Conservation (phyloP, 2,888 invertebrate genomes). For the Apotomis turbidana region DNA sequence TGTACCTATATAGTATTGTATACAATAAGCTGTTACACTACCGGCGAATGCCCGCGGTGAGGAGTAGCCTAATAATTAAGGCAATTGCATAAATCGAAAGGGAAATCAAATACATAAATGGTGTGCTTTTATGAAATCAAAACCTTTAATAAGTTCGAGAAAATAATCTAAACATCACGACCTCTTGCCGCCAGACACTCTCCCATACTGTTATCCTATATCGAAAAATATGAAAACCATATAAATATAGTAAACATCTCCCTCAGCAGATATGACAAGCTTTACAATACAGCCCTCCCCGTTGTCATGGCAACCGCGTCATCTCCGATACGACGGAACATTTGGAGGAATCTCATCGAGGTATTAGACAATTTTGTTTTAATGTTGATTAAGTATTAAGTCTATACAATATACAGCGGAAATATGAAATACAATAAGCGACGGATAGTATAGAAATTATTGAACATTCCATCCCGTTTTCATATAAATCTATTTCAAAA, state of each 20-base stretch:
- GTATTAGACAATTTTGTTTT: constrained; percentile 8
- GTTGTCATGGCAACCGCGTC: constrained; percentile 63
- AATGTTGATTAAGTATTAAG: background rate
- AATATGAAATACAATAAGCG: too few species aligned
- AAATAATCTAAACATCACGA: too few species aligned
- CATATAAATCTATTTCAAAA: too few species aligned
- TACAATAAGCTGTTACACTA: too few species aligned
- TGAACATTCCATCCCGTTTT: too few species aligned
- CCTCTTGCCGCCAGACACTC: background rate
- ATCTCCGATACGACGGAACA: constrained; percentile 42
- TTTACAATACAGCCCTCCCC: constrained; percentile 57
- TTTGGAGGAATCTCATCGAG: constrained; percentile 6
- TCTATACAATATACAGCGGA: background rate
- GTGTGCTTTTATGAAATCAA: too few species aligned
- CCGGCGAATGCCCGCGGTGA: too few species aligned
- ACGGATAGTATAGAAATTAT: too few species aligned
- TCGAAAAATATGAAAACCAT: constrained; percentile 8
- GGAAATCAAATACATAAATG: too few species aligned
- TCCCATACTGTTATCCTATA: constrained; percentile 10
- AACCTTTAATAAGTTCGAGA: background rate
- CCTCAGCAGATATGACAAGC: constrained; percentile 48
- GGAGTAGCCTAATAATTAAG: too few species aligned
- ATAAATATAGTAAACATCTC: constrained; percentile 35
- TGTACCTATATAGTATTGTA: too few species aligned
- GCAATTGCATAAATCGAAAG: too few species aligned